Evolutionary conservation across 2,113 vertebrate genomes (phyloP), one percentile per base, ranked within the genome.

Genomic region (Sceloporus tristichus): DNA sequence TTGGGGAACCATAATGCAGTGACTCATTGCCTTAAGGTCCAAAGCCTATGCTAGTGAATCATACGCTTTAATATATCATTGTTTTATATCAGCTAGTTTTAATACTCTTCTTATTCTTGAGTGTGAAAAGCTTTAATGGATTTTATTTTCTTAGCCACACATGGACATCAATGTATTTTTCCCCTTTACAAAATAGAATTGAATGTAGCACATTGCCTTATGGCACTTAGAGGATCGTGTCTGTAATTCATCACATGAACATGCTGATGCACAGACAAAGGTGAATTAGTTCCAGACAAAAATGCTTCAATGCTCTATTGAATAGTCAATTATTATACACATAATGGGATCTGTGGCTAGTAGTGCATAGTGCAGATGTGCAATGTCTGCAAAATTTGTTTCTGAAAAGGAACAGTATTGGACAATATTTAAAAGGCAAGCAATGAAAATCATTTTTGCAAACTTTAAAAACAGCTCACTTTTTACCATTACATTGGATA

Each of bases 321-420:
- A 97, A 95, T 92, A 96, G 96, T 96, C 96, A 97, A 96, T 97
- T 97, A 97, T 97, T 96, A 95, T 96, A 96, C 86, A 95, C 74
- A 90, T 95, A 96, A 95, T 96, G 90, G 94, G 91, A 95, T 92
- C 91, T 76, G 79, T 94, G 91, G 93, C 92, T 96, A 94, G 94
- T 92, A 93, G 95, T 91, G 90, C 94, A 89, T 94, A 91, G 93
- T 92, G 76, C 81, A 86, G 91, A 95, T 94, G 93, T 95, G 90
- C 89, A 74, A 0, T 71, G 93, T 85, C 79, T 95, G 74, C 90
- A 84, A 86, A 94, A 95, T 95, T 92, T 92, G 54, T 75, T 88
- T 84, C 84, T 90, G 88, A 90, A 94, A 89, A 85, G 68, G 85
- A 93, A 92, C 9, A 13, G 68, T 89, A 90, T 70, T 68, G 21